These are phyloP conservation scores for Scaptomyza graminum DNA, from an alignment of 1,140 invertebrate species.

Conservation along the genomic window DNA sequence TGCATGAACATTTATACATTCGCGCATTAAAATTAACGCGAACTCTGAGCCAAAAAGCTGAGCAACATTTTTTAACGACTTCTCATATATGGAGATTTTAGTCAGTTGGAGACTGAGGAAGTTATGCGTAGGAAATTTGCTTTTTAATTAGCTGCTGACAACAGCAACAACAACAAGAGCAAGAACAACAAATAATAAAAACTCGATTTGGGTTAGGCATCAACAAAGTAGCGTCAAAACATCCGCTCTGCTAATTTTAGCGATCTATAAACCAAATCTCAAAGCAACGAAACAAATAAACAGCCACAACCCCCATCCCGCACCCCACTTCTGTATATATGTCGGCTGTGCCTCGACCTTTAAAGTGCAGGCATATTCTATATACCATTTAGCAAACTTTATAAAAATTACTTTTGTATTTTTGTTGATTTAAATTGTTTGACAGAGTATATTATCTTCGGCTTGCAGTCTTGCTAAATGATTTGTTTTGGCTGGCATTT, in stretches of 20 bases:
- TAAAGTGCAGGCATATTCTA: neutral
- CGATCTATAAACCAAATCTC: constrained; percentile 34
- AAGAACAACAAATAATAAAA: constrained; percentile 8
- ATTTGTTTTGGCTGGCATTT: constrained; percentile 44
- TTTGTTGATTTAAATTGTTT: too few relatives aligned
- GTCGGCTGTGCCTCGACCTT: constrained; percentile 30
- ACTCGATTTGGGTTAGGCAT: constrained; percentile 63
- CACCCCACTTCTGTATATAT: neutral
- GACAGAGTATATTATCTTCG: too few relatives aligned
- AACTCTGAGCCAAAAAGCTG: constrained; percentile 40
- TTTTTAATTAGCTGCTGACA: constrained; percentile 81
- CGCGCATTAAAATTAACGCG: constrained; percentile 56
- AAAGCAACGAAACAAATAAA: constrained; percentile 12
- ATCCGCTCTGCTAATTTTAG: constrained; percentile 67
- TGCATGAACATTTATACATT: constrained; percentile 49
- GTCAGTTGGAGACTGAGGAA: constrained; percentile 55
- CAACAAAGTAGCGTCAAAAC: constrained; percentile 69
- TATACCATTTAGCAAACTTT: too few relatives aligned
- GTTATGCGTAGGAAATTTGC: constrained; percentile 75
- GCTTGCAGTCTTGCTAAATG: too few relatives aligned
- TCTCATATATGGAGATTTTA: constrained; percentile 54
- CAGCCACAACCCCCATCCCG: too few relatives aligned
- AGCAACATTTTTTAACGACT: constrained; percentile 68
- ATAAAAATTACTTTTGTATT: too few relatives aligned
- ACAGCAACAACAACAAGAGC: constrained; percentile 43